Evolutionary conservation across 2,888 invertebrate species (phyloP).

Genomic region (Diogma glabrata): DNA sequence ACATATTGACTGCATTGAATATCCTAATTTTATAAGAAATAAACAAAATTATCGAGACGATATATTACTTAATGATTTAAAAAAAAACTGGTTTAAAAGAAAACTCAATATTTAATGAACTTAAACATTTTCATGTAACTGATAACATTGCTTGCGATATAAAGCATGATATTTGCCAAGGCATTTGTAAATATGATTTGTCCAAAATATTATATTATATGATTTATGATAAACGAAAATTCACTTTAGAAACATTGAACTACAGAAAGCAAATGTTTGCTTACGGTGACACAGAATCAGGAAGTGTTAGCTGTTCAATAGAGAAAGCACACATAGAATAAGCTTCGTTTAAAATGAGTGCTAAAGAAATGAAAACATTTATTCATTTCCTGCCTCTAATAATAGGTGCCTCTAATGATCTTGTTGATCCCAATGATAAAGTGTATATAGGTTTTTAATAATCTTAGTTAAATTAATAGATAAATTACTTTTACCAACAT

Average conservation of each 20-base stretch:
- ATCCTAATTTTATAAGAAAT: too few species aligned
- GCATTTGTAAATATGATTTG: neutral
- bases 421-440: constrained; percentile 11
- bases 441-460: constrained; percentile 5
- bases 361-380: constrained; percentile 15
- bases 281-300: neutral
- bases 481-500: constrained; percentile 13
- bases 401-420: constrained; percentile 15
- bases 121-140: too few species aligned
- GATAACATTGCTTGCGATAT: too few species aligned
- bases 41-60: too few species aligned
- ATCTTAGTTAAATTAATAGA: neutral
- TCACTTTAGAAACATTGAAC: too few species aligned
- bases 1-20: too few species aligned
- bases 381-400: constrained; percentile 13
- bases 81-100: too few species aligned
- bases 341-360: constrained; percentile 14
- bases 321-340: constrained; percentile 15
- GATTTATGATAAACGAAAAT: too few species aligned
- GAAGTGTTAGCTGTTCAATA: constrained; percentile 10
- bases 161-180: too few species aligned
- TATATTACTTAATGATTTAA: too few species aligned
- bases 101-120: too few species aligned
- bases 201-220: neutral
- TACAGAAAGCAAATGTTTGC: neutral